phyloP scores from a whole-genome alignment of 2,888 invertebrate genomes.

The Rugalucina vietnamica region DNA sequence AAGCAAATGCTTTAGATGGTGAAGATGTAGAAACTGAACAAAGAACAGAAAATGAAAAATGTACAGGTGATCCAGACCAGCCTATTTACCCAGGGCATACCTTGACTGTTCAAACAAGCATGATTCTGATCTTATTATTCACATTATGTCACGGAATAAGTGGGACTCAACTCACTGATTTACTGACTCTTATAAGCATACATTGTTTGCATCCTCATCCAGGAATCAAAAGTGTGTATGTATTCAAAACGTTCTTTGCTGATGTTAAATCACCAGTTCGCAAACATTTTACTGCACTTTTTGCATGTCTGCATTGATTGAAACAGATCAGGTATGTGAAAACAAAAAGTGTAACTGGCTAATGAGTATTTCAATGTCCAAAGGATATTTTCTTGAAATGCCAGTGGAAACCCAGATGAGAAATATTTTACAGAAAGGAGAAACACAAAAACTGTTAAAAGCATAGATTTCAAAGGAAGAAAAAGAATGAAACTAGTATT shows the following conservation, averaged over 20 bases:
- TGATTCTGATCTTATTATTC: neutral
- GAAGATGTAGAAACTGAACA: neutral
- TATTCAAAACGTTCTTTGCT: neutral
- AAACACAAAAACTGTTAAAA: neutral
- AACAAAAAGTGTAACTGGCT: too few relatives aligned
- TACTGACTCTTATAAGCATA: neutral
- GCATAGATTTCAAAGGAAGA: neutral
- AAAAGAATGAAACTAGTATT: neutral
- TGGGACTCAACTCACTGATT: neutral
- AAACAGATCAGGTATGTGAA: too few relatives aligned
- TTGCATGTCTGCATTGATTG: too few relatives aligned
- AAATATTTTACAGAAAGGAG: neutral
- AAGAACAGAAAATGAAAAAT: neutral
- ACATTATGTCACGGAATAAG: neutral
- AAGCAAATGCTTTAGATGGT: neutral
- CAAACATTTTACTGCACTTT: neutral
- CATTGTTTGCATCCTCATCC: neutral
- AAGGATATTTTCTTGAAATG: conserved; percentile 11
- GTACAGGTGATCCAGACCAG: neutral
- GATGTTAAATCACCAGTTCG: neutral
- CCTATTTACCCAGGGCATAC: neutral
- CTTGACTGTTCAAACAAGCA: neutral
- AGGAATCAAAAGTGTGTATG: neutral
- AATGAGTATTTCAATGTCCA: too few relatives aligned
- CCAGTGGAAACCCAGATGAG: neutral